Percentiles rank a stretch among this genome's conserved stretches.
Conservation (phyloP, 2,113 vertebrate genomes). For the Terrapene triunguis region DNA sequence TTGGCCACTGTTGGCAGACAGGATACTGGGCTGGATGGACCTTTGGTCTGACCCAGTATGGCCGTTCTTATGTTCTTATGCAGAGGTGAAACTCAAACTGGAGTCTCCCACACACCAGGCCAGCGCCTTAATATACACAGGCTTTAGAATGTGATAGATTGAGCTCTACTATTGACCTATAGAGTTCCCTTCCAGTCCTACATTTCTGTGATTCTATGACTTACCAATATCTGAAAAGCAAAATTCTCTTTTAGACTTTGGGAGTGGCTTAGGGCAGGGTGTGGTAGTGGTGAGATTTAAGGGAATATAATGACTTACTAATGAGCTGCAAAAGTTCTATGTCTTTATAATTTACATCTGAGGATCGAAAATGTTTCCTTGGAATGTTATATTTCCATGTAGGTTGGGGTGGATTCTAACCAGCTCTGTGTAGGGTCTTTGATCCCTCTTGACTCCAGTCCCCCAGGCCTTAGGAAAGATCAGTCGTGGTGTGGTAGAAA, state of each 20-base stretch:
- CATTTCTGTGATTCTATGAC: not conserved
- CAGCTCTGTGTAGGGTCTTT: slow-evolving; percentile 79
- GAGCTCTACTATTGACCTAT: not conserved
- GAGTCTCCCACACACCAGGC: fast-evolving
- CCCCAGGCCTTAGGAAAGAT: slow-evolving; percentile 76
- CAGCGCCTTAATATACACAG: not conserved
- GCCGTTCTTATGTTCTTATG: no score
- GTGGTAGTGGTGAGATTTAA: slow-evolving; percentile 57
- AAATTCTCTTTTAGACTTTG: slow-evolving; percentile 25
- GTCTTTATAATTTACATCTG: slow-evolving; percentile 53
- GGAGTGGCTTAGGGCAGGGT: slow-evolving; percentile 33
- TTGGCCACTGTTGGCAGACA: no score
- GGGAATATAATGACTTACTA: slow-evolving; percentile 70
- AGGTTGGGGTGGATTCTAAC: slow-evolving; percentile 69
- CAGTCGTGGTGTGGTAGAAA: slow-evolving; percentile 81
- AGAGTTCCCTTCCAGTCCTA: not conserved
- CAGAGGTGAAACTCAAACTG: not conserved
- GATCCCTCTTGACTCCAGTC: slow-evolving; percentile 77
- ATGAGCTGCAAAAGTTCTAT: slow-evolving; percentile 64
- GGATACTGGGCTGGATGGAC: no score
- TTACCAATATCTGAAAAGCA: slow-evolving; percentile 10
- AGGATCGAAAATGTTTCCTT: slow-evolving; percentile 70
- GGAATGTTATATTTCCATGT: slow-evolving; percentile 64
- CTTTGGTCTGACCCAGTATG: no score
- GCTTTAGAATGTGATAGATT: not conserved